A percentile compares a stretch with the other conserved stretches of the same genome.
Conservation (phyloP, 2,888 invertebrate genomes). For the Watsonalla binaria region DNA sequence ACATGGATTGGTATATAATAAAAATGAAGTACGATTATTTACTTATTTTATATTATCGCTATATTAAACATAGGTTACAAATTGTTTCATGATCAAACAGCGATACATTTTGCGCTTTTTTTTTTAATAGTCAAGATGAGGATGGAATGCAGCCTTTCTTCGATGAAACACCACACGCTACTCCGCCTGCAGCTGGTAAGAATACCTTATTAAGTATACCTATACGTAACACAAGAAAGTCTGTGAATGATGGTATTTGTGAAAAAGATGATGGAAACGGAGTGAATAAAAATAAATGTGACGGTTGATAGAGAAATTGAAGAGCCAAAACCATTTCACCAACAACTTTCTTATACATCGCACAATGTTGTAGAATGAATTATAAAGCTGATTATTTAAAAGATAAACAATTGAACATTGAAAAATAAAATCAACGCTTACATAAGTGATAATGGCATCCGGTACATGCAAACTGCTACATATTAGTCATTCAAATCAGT, state of each 20-base stretch:
- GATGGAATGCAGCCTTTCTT: conserved; percentile 76
- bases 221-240: conserved; percentile 3
- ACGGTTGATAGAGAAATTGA: no score
- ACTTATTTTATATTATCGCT: no score
- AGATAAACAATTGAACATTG: conserved; percentile 12
- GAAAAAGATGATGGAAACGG: no score
- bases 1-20: no score
- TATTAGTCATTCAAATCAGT: conserved; percentile 34
- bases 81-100: no score
- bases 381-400: conserved; percentile 7
- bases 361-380: no score
- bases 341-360: no score
- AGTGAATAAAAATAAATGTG: no score
- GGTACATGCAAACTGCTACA: conserved; percentile 20
- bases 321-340: no score
- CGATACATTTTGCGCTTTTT: background rate
- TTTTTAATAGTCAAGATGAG: conserved; percentile 60
- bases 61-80: no score
- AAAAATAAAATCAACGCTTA: conserved; percentile 15
- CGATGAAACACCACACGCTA: conserved; percentile 72
- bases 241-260: no score
- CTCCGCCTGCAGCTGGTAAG: conserved; percentile 69
- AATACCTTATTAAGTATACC: conserved; percentile 5
- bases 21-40: no score
- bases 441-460: conserved; percentile 60